Evolutionary conservation across 1,140 invertebrate genomes (phyloP), one percentile per base, ranked within the genome.

Genomic region (Telenomus remus): DNA sequence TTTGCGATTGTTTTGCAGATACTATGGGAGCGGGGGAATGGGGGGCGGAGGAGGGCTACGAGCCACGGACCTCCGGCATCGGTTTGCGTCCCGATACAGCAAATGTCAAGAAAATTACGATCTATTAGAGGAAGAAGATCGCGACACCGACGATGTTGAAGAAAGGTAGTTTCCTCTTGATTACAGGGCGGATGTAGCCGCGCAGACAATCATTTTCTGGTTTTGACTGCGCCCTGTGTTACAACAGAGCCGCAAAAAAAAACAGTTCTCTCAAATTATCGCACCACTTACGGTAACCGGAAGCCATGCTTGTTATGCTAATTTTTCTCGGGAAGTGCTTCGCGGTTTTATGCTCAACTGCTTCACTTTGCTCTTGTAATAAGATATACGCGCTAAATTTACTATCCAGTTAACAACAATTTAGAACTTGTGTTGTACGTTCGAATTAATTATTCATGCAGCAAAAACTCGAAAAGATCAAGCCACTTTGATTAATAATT

Each of bases 21-120:
- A 88, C 87, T 88, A 88, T 88, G 87, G 87, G 86, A 88, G 82
- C 82, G 81, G 86, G 82, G 87, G 86, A 76, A 88, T 88, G 87
- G 87, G 84, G 86, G 86, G 83, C 85, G 86, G 86, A 86, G 87
- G 86, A 88, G 86, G 87, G 87, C 86, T 86, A 84, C 85, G 83
- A 82, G 87, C 87, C 85, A 86, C 84, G 84, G 83, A 88, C 80
- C 83, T 87, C 85, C 87, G 84, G 82, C 84, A 84, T 82, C 81
- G 82, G 81, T 79, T 82, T 79, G 81, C 78, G 81, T 84, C 81
- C 79, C 79, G 69, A 65, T 76, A 69, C 70, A 75, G 61, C 43
- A 72, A 64, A 75, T 60, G 65, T 78, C 70, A 70, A 71, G 63
- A 68, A 51, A 78, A 74, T 78, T 68, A 71, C 57, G 71, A 75